Evolutionary conservation across 2,888 invertebrate species (phyloP).

Genomic region (Strigamia crassipes): DNA sequence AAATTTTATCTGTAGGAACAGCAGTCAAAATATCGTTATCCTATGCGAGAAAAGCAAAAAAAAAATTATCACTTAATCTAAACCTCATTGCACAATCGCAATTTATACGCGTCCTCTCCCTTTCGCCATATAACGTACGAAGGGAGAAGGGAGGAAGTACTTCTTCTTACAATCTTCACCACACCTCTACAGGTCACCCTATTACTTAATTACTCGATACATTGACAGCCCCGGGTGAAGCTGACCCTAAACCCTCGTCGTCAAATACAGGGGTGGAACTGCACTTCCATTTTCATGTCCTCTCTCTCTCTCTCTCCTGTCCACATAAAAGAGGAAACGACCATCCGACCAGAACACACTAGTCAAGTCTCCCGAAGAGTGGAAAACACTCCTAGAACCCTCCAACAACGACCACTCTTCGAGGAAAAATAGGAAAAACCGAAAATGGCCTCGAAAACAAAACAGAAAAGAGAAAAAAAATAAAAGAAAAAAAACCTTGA

Average conservation of each 20-base stretch:
- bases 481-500: neutral
- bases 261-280: constrained; percentile 17
- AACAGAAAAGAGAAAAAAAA: neutral
- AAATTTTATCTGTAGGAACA: too few species aligned
- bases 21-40: neutral
- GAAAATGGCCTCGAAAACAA: neutral
- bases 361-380: neutral
- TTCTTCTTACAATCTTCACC: constrained; percentile 22
- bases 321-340: neutral
- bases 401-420: neutral
- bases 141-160: neutral
- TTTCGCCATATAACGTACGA: neutral
- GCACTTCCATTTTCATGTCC: neutral
- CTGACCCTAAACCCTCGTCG: neutral
- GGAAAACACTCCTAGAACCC: neutral
- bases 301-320: neutral
- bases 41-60: neutral
- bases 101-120: neutral
- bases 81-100: neutral
- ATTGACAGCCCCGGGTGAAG: neutral
- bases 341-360: neutral
- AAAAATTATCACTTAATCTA: neutral
- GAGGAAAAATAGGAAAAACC: neutral
- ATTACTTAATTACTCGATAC: constrained; percentile 42
- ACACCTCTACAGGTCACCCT: constrained; percentile 36